Evolutionary conservation across 1,140 invertebrate species (phyloP).

Genomic region (Drosophila paulistorum): DNA sequence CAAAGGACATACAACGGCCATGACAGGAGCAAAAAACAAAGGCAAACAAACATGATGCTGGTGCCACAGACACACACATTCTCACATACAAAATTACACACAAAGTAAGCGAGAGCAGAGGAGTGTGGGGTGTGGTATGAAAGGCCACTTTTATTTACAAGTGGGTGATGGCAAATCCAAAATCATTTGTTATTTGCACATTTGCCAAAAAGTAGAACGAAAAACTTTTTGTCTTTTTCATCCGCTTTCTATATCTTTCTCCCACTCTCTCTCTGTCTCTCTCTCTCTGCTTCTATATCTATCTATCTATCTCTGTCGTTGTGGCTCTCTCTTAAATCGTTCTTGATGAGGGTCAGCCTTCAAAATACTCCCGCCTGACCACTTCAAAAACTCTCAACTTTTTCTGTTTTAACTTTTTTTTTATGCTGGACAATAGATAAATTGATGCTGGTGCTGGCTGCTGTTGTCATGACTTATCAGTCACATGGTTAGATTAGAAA

Average conservation of each 20-base stretch:
- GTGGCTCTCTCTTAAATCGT: slow-evolving; percentile 56
- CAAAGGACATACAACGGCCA: slow-evolving; percentile 67
- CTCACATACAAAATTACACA: slow-evolving; percentile 11
- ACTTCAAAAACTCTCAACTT: slow-evolving; percentile 19
- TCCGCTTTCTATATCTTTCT: slow-evolving; percentile 18
- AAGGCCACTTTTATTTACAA: slow-evolving; percentile 74
- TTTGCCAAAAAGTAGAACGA: slow-evolving; percentile 69
- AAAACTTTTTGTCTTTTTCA: slow-evolving; percentile 42
- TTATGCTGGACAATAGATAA: slow-evolving; percentile 9
- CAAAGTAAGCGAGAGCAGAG: background rate
- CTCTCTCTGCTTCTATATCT: background rate
- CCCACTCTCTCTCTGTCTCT: background rate
- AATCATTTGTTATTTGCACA: slow-evolving; percentile 80
- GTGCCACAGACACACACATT: slow-evolving; percentile 46
- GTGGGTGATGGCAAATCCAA: slow-evolving; percentile 73
- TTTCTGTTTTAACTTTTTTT: background rate
- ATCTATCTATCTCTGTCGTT: slow-evolving; percentile 13
- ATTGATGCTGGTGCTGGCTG: slow-evolving; percentile 6
- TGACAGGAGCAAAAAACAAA: slow-evolving; percentile 77
- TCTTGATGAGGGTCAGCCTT: slow-evolving; percentile 70
- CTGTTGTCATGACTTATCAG: slow-evolving; percentile 10
- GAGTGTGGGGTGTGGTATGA: background rate
- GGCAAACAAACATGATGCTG: slow-evolving; percentile 74
- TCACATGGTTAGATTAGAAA: slow-evolving; percentile 11
- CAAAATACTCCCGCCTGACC: slow-evolving; percentile 50